A percentile compares a stretch with the other conserved stretches of the same genome.
Evolutionary conservation across 2,888 invertebrate species (phyloP).

Genomic region (Listrodromus nycthemerus): DNA sequence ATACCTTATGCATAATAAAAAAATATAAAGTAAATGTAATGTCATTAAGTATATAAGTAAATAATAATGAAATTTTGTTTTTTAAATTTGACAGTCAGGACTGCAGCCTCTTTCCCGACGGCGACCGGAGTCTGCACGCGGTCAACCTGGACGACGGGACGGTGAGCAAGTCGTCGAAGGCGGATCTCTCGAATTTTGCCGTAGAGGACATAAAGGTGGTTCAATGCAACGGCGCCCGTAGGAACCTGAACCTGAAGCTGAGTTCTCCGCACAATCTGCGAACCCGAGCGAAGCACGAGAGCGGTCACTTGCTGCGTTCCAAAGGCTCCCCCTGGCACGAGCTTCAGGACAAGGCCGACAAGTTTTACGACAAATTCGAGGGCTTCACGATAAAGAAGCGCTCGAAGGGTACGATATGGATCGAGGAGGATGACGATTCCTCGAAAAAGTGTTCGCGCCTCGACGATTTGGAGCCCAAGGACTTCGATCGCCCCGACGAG

Average conservation of each 20-base stretch:
- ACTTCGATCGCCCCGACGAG: conserved; percentile 51
- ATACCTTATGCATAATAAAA: too few species aligned
- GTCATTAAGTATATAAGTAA: neutral
- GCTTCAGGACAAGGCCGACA: conserved; percentile 77
- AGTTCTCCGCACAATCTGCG: conserved; percentile 82
- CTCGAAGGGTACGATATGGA: conserved; percentile 83
- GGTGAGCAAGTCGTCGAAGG: conserved; percentile 74
- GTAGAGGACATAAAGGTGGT: conserved; percentile 81
- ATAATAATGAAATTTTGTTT: conserved; percentile 19
- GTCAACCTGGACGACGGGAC: conserved; percentile 76
- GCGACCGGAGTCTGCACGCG: conserved; percentile 77
- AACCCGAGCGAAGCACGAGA: conserved; percentile 81
- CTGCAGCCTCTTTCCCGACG: conserved; percentile 79
- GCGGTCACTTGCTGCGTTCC: conserved; percentile 82
- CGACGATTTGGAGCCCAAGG: conserved; percentile 54
- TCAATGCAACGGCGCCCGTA: conserved; percentile 82
- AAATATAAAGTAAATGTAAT: neutral
- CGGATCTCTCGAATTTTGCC: conserved; percentile 74
- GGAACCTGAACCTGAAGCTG: conserved; percentile 79
- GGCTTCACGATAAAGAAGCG: conserved; percentile 82
- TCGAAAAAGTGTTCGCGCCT: conserved; percentile 71
- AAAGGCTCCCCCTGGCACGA: conserved; percentile 82
- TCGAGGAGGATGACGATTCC: conserved; percentile 79
- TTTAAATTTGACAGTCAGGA: conserved; percentile 75
- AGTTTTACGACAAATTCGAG: conserved; percentile 81